Percentiles rank a stretch among this genome's conserved stretches.
These are phyloP conservation scores for Tetraneura akinire DNA, from an alignment of 1,140 invertebrate species.

Conservation along the genomic window DNA sequence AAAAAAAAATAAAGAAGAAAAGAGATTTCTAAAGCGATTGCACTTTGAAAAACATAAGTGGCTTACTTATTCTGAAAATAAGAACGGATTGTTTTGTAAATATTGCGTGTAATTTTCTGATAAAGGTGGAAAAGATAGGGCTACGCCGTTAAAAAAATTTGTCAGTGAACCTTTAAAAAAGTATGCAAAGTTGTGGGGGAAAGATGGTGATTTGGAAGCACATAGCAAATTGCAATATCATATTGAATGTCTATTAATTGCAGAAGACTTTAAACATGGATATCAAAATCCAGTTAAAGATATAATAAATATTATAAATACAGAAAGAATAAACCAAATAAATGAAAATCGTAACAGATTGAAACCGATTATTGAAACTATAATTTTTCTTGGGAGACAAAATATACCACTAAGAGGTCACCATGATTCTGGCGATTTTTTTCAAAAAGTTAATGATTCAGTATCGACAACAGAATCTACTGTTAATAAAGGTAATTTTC, in stretches of 20 bases:
- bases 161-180: neutral
- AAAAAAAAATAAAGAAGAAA: constrained; percentile 13
- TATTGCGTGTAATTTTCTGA: constrained; percentile 2
- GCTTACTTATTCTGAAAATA: constrained; percentile 2
- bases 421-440: too few relatives aligned
- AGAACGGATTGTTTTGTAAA: neutral
- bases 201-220: neutral
- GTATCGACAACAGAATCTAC: constrained; percentile 1
- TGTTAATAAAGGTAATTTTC: constrained; percentile 2
- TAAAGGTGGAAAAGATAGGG: neutral
- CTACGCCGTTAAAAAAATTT: neutral
- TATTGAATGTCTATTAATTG: too few relatives aligned
- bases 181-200: neutral
- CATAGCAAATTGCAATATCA: neutral
- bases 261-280: too few relatives aligned
- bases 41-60: neutral
- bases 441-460: constrained; percentile 7
- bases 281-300: too few relatives aligned
- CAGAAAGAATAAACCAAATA: neutral
- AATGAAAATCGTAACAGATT: neutral
- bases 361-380: too few relatives aligned
- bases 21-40: constrained; percentile 4
- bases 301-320: too few relatives aligned
- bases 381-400: too few relatives aligned
- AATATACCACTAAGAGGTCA: too few relatives aligned